Conservation (phyloP, 1,140 invertebrate genomes). For the Magallana gigas region DNA sequence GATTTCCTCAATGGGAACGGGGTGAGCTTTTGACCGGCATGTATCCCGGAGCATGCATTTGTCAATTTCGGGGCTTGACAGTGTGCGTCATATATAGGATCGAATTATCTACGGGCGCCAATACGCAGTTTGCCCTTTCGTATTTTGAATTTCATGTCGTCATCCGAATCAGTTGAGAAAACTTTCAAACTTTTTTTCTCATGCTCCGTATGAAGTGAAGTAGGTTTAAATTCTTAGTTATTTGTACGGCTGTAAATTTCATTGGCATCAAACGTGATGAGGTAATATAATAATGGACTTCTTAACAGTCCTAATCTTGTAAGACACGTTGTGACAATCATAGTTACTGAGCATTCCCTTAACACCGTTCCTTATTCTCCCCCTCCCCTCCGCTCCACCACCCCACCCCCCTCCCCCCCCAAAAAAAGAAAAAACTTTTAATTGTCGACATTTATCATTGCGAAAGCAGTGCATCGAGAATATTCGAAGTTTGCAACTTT, state of each 20-base stretch:
- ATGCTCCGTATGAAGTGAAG: neutral
- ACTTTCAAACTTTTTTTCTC: conserved; percentile 28
- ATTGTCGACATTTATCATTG: no score
- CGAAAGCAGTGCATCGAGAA: no score
- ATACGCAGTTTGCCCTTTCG: neutral
- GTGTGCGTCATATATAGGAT: neutral
- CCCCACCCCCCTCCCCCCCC: no score
- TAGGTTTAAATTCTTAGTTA: neutral
- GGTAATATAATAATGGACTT: no score
- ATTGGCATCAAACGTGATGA: neutral
- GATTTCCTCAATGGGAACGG: neutral
- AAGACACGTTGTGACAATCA: no score
- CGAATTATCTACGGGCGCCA: neutral
- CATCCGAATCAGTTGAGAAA: neutral
- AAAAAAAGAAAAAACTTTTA: no score
- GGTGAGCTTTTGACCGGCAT: neutral
- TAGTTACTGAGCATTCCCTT: no score
- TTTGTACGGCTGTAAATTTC: neutral
- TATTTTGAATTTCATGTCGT: neutral
- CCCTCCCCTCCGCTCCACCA: no score
- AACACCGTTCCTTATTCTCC: no score
- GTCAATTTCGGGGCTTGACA: neutral
- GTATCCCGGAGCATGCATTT: neutral
- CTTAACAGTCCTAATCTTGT: no score
- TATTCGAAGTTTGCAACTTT: no score